phyloP scores from a whole-genome alignment of 2,888 invertebrate species.

The Rhaphigaster nebulosa region DNA sequence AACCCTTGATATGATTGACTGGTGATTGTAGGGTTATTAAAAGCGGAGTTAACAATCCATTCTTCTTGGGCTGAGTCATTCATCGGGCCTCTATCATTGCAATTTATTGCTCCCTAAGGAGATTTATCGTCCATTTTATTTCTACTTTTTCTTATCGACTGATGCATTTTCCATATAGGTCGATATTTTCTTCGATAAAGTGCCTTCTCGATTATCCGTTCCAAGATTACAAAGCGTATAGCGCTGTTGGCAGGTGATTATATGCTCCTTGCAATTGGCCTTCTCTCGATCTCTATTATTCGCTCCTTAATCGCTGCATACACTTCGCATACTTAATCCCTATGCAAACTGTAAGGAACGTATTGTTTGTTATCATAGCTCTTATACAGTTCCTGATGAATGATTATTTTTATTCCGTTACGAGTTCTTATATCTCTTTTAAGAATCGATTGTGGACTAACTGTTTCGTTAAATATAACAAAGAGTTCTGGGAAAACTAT shows the following conservation, averaged over 20 bases:
- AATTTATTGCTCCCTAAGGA: background rate
- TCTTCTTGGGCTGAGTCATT: background rate
- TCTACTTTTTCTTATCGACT: background rate
- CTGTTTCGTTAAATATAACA: background rate
- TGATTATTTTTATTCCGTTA: background rate
- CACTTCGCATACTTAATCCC: background rate
- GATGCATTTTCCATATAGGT: background rate
- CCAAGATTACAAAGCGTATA: background rate
- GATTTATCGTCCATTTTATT: background rate
- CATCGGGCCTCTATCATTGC: background rate
- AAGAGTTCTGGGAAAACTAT: background rate
- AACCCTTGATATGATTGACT: background rate
- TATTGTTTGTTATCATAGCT: background rate
- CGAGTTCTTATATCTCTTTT: background rate
- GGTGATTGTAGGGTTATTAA: background rate
- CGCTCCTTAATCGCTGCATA: background rate
- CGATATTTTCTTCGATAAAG: background rate
- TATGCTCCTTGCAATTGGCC: background rate
- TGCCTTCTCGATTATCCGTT: background rate
- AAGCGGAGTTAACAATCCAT: background rate
- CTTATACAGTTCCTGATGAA: background rate
- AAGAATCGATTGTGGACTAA: background rate
- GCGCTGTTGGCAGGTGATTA: background rate
- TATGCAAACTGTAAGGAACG: background rate
- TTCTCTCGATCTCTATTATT: background rate